A percentile compares a stretch with the other conserved stretches of the same genome.
phyloP scores from a whole-genome alignment of 2,113 vertebrate genomes.

The Serilophus lunatus region DNA sequence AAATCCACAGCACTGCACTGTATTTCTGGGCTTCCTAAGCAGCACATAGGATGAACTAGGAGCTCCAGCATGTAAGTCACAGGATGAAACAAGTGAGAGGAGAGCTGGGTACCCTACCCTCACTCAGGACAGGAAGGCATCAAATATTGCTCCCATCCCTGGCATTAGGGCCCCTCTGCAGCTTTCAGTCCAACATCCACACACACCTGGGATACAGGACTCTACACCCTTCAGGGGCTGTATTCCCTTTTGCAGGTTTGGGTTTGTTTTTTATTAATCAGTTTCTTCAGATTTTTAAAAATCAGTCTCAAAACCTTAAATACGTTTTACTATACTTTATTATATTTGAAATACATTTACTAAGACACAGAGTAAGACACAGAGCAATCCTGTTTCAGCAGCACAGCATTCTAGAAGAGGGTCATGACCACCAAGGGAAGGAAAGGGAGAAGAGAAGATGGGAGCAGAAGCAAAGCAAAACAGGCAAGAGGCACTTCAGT shows the following conservation, averaged over 20 bases:
- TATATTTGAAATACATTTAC: not conserved
- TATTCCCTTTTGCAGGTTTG: not conserved
- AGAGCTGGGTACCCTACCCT: not conserved
- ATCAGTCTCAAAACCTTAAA: not conserved
- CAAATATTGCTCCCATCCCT: not conserved
- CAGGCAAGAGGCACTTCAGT: not conserved
- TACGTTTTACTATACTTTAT: not conserved
- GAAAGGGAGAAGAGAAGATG: not conserved
- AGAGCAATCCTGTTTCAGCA: fast-evolving
- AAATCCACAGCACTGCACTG: not conserved
- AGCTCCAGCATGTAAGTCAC: not conserved
- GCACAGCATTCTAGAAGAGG: not conserved
- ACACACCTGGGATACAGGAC: not conserved
- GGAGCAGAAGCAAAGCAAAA: not conserved
- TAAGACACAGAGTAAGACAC: fast-evolving
- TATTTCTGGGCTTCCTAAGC: not conserved
- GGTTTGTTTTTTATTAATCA: not conserved
- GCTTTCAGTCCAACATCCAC: not conserved
- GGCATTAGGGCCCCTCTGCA: not conserved
- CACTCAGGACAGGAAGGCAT: not conserved
- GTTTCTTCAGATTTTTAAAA: not conserved
- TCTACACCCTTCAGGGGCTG: not conserved
- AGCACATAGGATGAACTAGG: fast-evolving
- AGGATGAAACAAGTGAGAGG: not conserved
- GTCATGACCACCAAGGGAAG: not conserved